Evolutionary conservation across 1,140 invertebrate species (phyloP).

Genomic region (Cyrtorhinus lividipennis): DNA sequence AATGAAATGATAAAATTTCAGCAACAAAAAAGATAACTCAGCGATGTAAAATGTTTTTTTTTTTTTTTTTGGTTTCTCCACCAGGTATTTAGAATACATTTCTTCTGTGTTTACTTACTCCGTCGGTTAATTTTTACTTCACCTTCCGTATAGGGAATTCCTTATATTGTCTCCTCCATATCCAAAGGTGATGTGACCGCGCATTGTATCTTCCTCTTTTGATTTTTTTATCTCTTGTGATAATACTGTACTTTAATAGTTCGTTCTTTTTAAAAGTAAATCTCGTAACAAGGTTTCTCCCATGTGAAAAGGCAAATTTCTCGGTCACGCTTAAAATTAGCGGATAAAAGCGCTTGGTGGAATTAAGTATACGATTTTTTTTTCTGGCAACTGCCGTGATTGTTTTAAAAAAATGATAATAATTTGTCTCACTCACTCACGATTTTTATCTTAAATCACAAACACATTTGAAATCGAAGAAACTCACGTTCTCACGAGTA

Average conservation of each 20-base stretch:
- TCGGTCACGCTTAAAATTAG: not conserved
- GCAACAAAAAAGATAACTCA: no score
- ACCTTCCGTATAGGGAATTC: not conserved
- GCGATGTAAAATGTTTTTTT: no score
- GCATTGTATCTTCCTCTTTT: not conserved
- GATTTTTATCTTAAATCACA: not conserved
- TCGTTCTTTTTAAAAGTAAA: not conserved
- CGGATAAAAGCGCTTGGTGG: not conserved
- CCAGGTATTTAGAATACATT: not conserved
- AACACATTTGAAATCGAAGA: no score
- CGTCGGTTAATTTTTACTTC: not conserved
- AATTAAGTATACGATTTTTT: not conserved
- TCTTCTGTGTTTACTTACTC: not conserved
- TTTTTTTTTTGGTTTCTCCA: no score
- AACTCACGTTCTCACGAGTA: no score
- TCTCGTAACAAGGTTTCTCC: not conserved
- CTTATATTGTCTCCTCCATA: not conserved
- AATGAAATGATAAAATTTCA: not conserved
- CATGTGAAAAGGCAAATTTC: not conserved
- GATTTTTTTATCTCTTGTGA: not conserved
- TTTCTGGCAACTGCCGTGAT: not conserved
- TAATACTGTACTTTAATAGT: not conserved
- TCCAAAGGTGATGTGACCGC: not conserved
- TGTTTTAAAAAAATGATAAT: not conserved
- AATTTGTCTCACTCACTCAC: not conserved